These are phyloP conservation scores for Protophormia terraenovae DNA, from an alignment of 2,888 invertebrate species.

Conservation along the genomic window DNA sequence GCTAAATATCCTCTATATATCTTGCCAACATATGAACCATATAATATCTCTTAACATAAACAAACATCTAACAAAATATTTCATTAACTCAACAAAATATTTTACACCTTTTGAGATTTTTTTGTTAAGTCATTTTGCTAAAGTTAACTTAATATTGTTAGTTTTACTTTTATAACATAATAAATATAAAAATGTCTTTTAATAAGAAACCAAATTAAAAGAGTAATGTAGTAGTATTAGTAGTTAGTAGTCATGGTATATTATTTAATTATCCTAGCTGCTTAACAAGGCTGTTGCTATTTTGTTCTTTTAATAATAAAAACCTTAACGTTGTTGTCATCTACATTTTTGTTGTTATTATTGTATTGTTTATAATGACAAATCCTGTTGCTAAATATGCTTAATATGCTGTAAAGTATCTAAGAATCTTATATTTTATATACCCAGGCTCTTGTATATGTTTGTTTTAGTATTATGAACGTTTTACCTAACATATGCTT, in stretches of 20 bases:
- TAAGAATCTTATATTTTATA: conserved; percentile 39
- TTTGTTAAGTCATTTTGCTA: neutral
- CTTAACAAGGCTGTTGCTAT: conserved; percentile 24
- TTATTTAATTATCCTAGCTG: conserved; percentile 77
- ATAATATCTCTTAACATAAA: conserved; percentile 50
- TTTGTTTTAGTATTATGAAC: conserved; percentile 21
- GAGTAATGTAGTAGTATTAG: conserved; percentile 18
- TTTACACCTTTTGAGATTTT: conserved; percentile 69
- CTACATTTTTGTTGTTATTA: neutral
- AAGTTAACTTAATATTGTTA: neutral
- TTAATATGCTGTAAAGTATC: conserved; percentile 73
- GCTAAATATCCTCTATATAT: conserved; percentile 29
- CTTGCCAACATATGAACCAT: neutral
- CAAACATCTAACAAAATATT: conserved; percentile 70
- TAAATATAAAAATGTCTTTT: conserved; percentile 2
- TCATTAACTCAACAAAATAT: conserved; percentile 74
- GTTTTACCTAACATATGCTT: conserved; percentile 74
- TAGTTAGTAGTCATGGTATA: conserved; percentile 3
- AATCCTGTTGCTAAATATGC: conserved; percentile 79
- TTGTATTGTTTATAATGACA: conserved; percentile 75
- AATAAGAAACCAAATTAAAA: conserved; percentile 60
- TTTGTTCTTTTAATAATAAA: too few species aligned
- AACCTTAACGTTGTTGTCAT: neutral
- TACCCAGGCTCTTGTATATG: too few species aligned
- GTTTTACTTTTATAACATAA: neutral